Conservation (phyloP, 2,797 vertebrate genomes). For the Thalassophryne amazonica region DNA sequence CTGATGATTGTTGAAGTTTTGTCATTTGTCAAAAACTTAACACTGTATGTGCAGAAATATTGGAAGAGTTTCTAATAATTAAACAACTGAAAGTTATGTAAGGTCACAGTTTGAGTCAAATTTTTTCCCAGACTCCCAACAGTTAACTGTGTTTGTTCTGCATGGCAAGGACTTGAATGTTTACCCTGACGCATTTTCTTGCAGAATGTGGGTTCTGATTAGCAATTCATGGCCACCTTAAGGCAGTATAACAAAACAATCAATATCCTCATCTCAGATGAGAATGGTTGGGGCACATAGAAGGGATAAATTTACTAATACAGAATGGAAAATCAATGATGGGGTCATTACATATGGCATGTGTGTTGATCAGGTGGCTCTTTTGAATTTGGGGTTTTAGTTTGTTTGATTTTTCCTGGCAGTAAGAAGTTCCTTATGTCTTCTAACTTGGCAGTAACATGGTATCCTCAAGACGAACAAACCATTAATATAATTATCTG, state of each 20-base stretch:
- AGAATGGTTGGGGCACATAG: slow-evolving; percentile 22
- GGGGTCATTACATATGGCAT: not conserved
- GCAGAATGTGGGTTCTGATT: slow-evolving; percentile 58
- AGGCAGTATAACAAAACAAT: slow-evolving; percentile 54
- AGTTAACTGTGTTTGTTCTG: slow-evolving; percentile 46
- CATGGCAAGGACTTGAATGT: slow-evolving; percentile 42
- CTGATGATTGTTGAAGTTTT: not conserved
- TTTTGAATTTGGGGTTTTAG: not conserved
- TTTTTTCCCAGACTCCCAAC: slow-evolving; percentile 16
- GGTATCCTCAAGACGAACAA: slow-evolving; percentile 32
- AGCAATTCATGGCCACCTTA: slow-evolving; percentile 55
- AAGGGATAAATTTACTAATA: slow-evolving; percentile 61
- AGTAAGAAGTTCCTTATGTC: slow-evolving; percentile 57
- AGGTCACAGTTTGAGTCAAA: slow-evolving; percentile 18
- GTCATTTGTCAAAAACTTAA: not conserved
- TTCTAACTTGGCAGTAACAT: slow-evolving; percentile 37
- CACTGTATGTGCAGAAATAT: not conserved
- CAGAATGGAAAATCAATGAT: slow-evolving; percentile 61
- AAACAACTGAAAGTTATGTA: slow-evolving; percentile 12
- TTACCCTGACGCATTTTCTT: slow-evolving; percentile 30
- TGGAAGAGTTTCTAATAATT: too few species aligned
- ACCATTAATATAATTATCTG: slow-evolving; percentile 60
- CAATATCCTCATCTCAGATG: slow-evolving; percentile 49
- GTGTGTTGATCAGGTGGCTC: slow-evolving; percentile 12
- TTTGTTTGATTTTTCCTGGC: too few species aligned